Evolutionary conservation across 2,888 invertebrate genomes (phyloP), one percentile per base, ranked within the genome.

Genomic region (Schrankia costaestrigalis): DNA sequence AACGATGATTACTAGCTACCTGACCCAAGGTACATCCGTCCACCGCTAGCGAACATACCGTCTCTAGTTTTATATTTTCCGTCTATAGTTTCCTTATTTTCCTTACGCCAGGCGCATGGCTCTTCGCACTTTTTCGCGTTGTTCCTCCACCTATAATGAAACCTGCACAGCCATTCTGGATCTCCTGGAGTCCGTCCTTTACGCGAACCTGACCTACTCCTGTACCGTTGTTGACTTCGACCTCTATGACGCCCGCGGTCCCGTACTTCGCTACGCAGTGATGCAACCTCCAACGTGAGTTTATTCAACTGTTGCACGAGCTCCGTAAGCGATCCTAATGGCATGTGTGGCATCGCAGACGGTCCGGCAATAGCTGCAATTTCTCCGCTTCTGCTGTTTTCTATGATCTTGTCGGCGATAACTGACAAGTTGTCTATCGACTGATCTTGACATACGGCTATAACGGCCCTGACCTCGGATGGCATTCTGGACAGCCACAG

Each of bases 91-190:
- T 21, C 21, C 21, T 5, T n/a, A 3, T n/a, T 8, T n/a, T 5
- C n/a, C n/a, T 5, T 21, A 21, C 21, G 21, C 21, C 21, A 21
- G n/a, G 21, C 21, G 21, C 21, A 21, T 7, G 17, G 17, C 7
- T 17, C 4, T 7, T 17, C 17, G 17, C 17, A 17, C 4, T 7
- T 4, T 7, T 17, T 21, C 21, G 21, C 21, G n/a, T 21, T 21
- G 7, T n/a, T 21, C 21, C 21, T 21, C 4, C 4, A 21, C 4
- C 21, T 5, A n/a, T 21, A 21, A n/a, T 21, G 21, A n/a, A 21
- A 21, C 21, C 21, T 21, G 21, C 21, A 21, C 21, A 21, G 21
- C 21, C 21, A 21, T 7, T 21, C n/a, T 21, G 21, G 21, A n/a
- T 21, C 21, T n/a, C 21, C 21, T 3, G 21, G 21, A 7, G 21